Evolutionary conservation across 2,888 invertebrate species (phyloP), one percentile per base, ranked within the genome.

Genomic region (Drosophila greeni): DNA sequence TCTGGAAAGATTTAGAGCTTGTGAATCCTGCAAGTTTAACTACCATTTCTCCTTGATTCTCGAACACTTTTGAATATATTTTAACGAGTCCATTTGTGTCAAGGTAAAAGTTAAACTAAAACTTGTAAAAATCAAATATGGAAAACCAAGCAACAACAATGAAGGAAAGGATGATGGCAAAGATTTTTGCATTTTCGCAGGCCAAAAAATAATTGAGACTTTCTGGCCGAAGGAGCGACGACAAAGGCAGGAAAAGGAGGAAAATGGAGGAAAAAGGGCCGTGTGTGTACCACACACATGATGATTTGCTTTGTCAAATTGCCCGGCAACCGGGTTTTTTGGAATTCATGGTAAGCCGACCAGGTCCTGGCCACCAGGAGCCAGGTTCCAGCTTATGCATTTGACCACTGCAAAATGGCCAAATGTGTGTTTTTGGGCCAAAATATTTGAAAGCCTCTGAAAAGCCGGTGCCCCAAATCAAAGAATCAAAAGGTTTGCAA

Each of bases 291-390:
- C n/a, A n/a, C n/a, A n/a, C 39, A 20, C 40, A 23, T 62, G 62
- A 56, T 66, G 62, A 62, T 56, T 56, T 62, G 62, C 62, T 55
- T 56, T 39, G 62, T 49, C 42, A 43, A 49, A 36, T 62, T 65
- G 65, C 31, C 60, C 40, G 18, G 52, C 52, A 52, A 33, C 52
- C 7, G 52, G 33, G n/a, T n/a, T 20, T 14, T 14, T 5, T 31
- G n/a, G n/a, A 40, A 24, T 57, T 51, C 39, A 33, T 39, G 39
- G 20, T 40, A 40, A 31, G 18, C 31, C 23, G 8, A 11, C 31
- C 16, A 11, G 34, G 24, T 5, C 23, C 14, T 26, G 36, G 18
- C n/a, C 47, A 24, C n/a, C 47, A 24, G 29, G 29, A 55, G 18
- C 12, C 18, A 26, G 12, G 9, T n/a, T n/a, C n/a, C n/a, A 34